These are phyloP conservation scores for Sericinus montela DNA, from an alignment of 2,888 invertebrate genomes.

Conservation along the genomic window DNA sequence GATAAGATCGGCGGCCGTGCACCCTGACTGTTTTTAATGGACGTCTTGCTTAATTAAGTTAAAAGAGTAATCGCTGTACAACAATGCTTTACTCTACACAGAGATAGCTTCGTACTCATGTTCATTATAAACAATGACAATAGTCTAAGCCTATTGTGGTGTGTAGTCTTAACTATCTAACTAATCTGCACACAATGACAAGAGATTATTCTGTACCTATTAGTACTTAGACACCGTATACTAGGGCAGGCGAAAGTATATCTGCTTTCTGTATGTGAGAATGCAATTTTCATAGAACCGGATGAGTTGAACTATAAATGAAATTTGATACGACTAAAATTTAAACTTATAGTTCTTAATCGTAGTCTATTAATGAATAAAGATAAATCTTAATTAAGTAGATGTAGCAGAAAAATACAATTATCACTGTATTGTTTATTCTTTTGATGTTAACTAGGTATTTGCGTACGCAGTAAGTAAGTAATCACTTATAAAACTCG, in stretches of 20 bases:
- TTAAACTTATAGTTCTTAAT: no score
- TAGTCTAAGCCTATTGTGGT: conserved; percentile 28
- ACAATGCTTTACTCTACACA: conserved; percentile 32
- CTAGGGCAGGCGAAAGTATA: conserved; percentile 58
- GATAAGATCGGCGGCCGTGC: no score
- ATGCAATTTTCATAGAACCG: conserved; percentile 51
- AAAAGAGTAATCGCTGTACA: conserved; percentile 2
- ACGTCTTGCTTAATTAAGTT: conserved; percentile 1
- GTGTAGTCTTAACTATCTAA: conserved; percentile 25
- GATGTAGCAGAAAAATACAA: no score
- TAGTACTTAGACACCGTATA: conserved; percentile 41
- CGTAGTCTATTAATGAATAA: no score
- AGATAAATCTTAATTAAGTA: no score
- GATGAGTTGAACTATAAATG: conserved; percentile 30
- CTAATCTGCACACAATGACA: conserved; percentile 62
- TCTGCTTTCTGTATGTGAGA: conserved; percentile 59
- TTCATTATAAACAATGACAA: conserved; percentile 36
- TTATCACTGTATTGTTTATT: no score
- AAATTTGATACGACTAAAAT: no score
- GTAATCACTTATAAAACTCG: not conserved
- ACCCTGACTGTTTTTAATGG: not conserved
- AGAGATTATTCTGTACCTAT: conserved; percentile 40
- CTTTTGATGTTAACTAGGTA: no score
- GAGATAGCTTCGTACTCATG: conserved; percentile 32
- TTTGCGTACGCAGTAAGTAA: no score